These are phyloP conservation scores for Lydus trimaculatus DNA, from an alignment of 2,888 invertebrate genomes.

Conservation along the genomic window DNA sequence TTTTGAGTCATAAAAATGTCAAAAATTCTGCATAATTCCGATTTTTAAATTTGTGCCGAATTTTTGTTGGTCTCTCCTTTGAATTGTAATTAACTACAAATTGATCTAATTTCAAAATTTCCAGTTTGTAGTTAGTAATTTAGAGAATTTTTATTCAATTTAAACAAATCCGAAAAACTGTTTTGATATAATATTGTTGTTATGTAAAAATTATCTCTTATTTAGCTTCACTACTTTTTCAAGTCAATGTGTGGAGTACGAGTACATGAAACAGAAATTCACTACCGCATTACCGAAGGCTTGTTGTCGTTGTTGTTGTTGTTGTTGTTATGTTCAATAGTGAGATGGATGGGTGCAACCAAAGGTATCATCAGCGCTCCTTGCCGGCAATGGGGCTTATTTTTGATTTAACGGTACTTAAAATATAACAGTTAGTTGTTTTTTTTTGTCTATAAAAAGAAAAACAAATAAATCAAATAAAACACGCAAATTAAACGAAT, in stretches of 20 bases:
- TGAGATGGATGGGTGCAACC: constrained; percentile 25
- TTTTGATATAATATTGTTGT: constrained; percentile 38
- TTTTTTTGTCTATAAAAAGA: constrained; percentile 27
- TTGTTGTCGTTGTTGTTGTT: constrained; percentile 13
- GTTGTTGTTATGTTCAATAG: constrained; percentile 17
- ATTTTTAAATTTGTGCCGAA: not conserved
- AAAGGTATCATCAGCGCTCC: constrained; percentile 36
- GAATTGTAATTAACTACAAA: not conserved
- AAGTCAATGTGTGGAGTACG: constrained; percentile 45
- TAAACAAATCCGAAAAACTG: not conserved
- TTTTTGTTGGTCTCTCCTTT: not conserved
- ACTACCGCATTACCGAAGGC: constrained; percentile 26
- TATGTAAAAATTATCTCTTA: constrained; percentile 47
- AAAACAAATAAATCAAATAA: constrained; percentile 10
- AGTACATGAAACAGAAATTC: constrained; percentile 29
- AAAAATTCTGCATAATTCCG: not conserved
- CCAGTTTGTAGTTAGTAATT: not conserved
- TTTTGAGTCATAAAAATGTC: not conserved
- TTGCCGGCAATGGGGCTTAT: constrained; percentile 53
- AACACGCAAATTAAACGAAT: constrained; percentile 8
- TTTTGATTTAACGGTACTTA: constrained; percentile 58
- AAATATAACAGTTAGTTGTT: constrained; percentile 53
- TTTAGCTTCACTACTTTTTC: constrained; percentile 56
- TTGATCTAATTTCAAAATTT: not conserved
- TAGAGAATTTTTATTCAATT: not conserved